A percentile compares a stretch with the other conserved stretches of the same genome.
These are phyloP conservation scores for Holocentrus rufus DNA, from an alignment of 2,797 vertebrate species.

Conservation along the genomic window DNA sequence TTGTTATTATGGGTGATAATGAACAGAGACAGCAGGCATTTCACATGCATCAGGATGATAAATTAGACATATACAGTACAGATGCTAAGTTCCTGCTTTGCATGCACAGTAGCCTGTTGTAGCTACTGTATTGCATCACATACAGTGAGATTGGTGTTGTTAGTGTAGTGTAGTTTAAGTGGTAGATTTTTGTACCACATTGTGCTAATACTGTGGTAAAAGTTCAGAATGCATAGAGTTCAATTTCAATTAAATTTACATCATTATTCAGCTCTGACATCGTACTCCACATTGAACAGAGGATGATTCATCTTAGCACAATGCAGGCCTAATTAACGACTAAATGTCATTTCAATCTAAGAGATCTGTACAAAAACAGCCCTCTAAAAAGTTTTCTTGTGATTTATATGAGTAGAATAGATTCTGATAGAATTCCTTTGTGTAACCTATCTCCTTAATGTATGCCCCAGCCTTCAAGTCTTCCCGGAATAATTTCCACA, in stretches of 20 bases:
- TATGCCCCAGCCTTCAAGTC: not conserved
- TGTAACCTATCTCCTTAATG: not conserved
- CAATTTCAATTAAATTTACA: not conserved
- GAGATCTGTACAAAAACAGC: not conserved
- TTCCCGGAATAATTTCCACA: not conserved
- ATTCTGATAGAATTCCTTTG: not conserved
- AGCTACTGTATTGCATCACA: not conserved
- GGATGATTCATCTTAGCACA: not conserved
- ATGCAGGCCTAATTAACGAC: not conserved
- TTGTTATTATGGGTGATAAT: conserved; percentile 47
- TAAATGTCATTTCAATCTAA: not conserved
- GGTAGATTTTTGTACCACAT: not conserved
- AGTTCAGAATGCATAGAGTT: not conserved
- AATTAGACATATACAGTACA: conserved; percentile 12
- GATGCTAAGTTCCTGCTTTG: not conserved
- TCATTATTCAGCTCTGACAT: not conserved
- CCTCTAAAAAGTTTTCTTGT: not conserved
- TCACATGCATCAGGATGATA: conserved; percentile 41
- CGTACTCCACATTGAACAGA: not conserved
- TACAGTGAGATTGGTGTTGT: not conserved
- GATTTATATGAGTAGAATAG: not conserved
- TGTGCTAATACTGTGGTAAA: not conserved
- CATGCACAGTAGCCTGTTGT: not conserved
- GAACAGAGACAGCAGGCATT: conserved; percentile 36
- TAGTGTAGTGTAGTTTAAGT: not conserved